Conservation (phyloP, 2,888 invertebrate species). For the Rhaphigaster nebulosa region DNA sequence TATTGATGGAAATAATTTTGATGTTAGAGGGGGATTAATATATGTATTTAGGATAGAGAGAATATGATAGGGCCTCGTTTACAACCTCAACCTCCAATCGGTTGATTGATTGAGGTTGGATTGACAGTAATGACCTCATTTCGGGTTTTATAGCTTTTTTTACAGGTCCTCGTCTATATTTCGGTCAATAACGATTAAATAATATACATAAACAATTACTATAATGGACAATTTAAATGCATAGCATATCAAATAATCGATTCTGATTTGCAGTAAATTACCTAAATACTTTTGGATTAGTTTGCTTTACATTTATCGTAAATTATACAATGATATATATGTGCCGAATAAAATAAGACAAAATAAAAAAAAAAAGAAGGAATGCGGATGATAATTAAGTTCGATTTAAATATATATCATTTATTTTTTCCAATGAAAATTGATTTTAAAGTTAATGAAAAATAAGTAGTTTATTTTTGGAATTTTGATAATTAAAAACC, state of each 20-base stretch:
- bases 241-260: neutral
- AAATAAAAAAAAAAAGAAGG: too few species aligned
- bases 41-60: neutral
- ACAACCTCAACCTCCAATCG: slow-evolving; percentile 1
- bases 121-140: slow-evolving; percentile 13
- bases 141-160: neutral
- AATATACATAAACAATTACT: neutral
- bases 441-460: too few species aligned
- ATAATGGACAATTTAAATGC: neutral
- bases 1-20: neutral
- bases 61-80: neutral
- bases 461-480: too few species aligned
- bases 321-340: too few species aligned
- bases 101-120: slow-evolving; percentile 8
- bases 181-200: neutral
- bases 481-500: too few species aligned
- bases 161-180: neutral
- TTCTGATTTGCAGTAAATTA: too few species aligned
- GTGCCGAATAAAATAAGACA: neutral
- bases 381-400: too few species aligned
- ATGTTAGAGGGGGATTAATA: neutral
- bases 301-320: too few species aligned
- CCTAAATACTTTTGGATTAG: too few species aligned
- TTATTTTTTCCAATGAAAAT: too few species aligned
- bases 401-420: too few species aligned